A percentile compares a stretch with the other conserved stretches of the same genome.
These are phyloP conservation scores for Elephas maximus DNA, from an alignment of 2,113 vertebrate genomes.

Conservation along the genomic window DNA sequence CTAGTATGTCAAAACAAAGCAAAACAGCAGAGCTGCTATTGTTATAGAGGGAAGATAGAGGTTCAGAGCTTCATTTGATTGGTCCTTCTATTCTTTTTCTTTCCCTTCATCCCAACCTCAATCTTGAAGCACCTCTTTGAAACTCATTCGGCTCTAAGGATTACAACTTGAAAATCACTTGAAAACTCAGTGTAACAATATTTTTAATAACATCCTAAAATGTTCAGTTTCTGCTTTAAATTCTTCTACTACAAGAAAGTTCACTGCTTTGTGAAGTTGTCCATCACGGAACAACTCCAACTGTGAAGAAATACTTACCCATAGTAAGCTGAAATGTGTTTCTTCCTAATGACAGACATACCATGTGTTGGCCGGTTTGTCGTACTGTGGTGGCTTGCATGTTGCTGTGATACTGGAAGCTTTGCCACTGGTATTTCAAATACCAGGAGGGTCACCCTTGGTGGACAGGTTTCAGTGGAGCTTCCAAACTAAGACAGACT, in stretches of 20 bases:
- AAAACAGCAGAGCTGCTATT: background rate
- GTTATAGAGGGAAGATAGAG: background rate
- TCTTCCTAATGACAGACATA: too few relatives aligned
- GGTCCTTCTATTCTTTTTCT: background rate
- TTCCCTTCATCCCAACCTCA: background rate
- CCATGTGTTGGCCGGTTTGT: too few relatives aligned
- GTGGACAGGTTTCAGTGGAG: too few relatives aligned
- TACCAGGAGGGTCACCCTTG: too few relatives aligned
- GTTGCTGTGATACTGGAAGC: too few relatives aligned
- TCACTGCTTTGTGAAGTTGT: background rate
- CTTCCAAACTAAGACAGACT: too few relatives aligned
- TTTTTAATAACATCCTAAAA: background rate
- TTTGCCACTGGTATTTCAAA: too few relatives aligned
- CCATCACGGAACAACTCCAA: background rate
- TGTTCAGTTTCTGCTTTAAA: constrained; percentile 10
- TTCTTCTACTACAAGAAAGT: background rate
- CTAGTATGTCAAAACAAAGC: background rate
- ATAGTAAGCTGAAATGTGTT: background rate
- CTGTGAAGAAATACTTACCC: background rate
- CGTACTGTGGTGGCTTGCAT: too few relatives aligned
- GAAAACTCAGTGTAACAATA: background rate
- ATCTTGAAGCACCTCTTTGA: background rate
- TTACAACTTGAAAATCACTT: constrained; percentile 21
- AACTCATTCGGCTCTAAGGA: background rate
- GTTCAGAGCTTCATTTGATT: background rate